Conservation (phyloP, 2,113 vertebrate species). For the Rhinoderma darwinii region DNA sequence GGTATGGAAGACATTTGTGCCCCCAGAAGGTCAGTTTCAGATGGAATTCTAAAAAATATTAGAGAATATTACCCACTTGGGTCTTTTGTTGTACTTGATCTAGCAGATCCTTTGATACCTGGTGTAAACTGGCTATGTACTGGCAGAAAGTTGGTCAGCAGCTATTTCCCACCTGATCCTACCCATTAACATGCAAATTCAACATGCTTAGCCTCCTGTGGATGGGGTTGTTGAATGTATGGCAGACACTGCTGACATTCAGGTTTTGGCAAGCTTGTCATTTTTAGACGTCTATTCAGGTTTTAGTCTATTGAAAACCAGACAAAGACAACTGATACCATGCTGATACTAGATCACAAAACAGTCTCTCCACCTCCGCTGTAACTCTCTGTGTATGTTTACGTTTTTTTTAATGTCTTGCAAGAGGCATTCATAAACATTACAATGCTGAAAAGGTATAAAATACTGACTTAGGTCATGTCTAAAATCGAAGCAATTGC, state of each 20-base stretch:
- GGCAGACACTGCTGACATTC: no score
- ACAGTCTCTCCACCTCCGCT: not conserved
- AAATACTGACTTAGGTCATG: no score
- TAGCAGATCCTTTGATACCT: no score
- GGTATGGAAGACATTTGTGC: not conserved
- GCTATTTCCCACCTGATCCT: no score
- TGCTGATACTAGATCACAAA: not conserved
- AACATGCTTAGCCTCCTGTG: no score
- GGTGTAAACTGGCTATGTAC: no score
- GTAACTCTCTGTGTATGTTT: not conserved
- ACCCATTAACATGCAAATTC: no score
- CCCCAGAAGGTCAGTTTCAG: not conserved
- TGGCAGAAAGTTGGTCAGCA: no score
- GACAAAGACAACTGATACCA: slow-evolving; percentile 5
- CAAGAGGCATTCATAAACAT: not conserved
- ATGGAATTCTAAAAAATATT: not conserved
- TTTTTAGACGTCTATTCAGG: slow-evolving; percentile 26
- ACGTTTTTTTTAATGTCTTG: not conserved
- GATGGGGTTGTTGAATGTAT: no score
- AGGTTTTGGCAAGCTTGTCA: slow-evolving; percentile 15
- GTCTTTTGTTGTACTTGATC: no score
- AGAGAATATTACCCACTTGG: not conserved
- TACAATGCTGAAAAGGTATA: not conserved
- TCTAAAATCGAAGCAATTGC: not conserved
- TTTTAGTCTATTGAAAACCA: slow-evolving; percentile 46